Base-by-base conservation (phyloP, 2,888 invertebrate species). In the Onchidella celtica region DNA sequence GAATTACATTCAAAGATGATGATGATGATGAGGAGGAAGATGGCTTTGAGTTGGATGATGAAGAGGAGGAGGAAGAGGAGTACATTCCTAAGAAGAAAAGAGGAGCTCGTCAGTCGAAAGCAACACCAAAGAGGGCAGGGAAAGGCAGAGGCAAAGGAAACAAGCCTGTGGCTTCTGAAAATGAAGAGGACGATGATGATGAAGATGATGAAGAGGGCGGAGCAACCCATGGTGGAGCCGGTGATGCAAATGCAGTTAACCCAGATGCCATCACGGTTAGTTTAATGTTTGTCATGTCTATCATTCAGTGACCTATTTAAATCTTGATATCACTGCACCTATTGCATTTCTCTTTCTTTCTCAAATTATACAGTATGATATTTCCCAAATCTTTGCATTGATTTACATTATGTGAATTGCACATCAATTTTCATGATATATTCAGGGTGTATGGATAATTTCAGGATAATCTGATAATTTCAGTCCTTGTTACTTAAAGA, bases 221-320 rank as follows among this genome's bases (percentile, higher is more conserved):
- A 9, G 65, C n/a, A 24, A 66, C 1, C 17, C 36, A 9, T 14
- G 70, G 11, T 61, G 40, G 9, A 6, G 77, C 21, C 1, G 36
- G 29, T n/a, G 79, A 9, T 0, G 59, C 40, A 32, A 36, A 47
- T 17, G 34, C 70, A 61, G 17, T 11, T 27, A 72, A 79, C 24
- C 79, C 72, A 17, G 63, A 79, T 59, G 57, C 79, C 24, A 34
- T 79, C n/a, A 70, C 32, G 79, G 79, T 79, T 29, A 61, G 70
- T 78, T 21, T 47, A 11, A 47, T 47, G 47, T 47, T n/a, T n/a
- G n/a, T n/a, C n/a, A n/a, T n/a, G n/a, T n/a, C n/a, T n/a, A n/a
- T n/a, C n/a, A n/a, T n/a, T n/a, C 17, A 9, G 24, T 59, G n/a
- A 59, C 17, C 59, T n/a, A n/a, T n/a, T n/a, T n/a, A n/a, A n/a